Evolutionary conservation across 2,888 invertebrate genomes (phyloP).

Genomic region (Lasioglossum pauxillum): DNA sequence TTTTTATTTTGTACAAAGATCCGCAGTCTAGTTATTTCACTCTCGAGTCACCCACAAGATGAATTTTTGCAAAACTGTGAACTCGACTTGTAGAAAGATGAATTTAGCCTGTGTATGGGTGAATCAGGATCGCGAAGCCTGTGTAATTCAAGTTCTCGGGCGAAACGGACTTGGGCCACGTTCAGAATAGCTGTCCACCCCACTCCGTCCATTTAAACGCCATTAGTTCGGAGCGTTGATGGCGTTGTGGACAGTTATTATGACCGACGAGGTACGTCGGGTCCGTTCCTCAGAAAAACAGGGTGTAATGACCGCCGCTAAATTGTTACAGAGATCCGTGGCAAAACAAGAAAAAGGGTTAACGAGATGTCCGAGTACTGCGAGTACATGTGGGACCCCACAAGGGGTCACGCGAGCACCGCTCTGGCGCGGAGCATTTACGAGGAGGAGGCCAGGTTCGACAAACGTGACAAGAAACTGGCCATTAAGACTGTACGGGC

Average conservation of each 20-base stretch:
- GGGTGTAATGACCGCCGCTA: neutral
- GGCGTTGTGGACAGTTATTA: neutral
- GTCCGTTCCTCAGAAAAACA: neutral
- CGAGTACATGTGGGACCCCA: slow-evolving; percentile 82
- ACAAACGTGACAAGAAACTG: slow-evolving; percentile 80
- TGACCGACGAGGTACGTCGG: neutral
- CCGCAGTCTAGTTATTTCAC: too few relatives aligned
- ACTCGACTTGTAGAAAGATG: too few relatives aligned
- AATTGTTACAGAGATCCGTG: slow-evolving; percentile 51
- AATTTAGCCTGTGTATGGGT: too few relatives aligned
- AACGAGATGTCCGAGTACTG: slow-evolving; percentile 81
- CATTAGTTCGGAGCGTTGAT: neutral
- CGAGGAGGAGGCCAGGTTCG: slow-evolving; percentile 77
- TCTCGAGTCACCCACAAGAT: too few relatives aligned
- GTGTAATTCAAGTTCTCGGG: neutral
- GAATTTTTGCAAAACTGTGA: too few relatives aligned
- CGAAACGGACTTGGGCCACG: neutral
- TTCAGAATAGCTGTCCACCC: neutral
- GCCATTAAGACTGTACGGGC: slow-evolving; percentile 82
- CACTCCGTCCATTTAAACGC: neutral
- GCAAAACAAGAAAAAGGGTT: slow-evolving; percentile 8
- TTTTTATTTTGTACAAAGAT: too few relatives aligned
- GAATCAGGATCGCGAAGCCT: neutral
- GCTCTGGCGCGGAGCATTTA: slow-evolving; percentile 78
- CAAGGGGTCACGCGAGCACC: slow-evolving; percentile 71